Conservation (phyloP, 2,113 vertebrate species). For the Plotosus lineatus region DNA sequence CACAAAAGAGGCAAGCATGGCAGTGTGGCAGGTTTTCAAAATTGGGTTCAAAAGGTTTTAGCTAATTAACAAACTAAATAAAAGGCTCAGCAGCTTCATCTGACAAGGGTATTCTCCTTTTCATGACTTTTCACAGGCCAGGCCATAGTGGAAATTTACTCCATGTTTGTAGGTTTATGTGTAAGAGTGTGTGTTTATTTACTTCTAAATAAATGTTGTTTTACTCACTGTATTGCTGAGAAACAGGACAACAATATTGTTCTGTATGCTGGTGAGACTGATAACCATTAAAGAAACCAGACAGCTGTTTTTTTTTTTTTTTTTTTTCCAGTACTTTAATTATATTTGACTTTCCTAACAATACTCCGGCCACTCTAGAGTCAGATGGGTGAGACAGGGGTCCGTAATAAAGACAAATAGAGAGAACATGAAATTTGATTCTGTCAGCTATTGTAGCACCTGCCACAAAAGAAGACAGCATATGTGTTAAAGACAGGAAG, state of each 20-base stretch:
- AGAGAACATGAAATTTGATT: slow-evolving; percentile 73
- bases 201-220: slow-evolving; percentile 16
- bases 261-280: slow-evolving; percentile 23
- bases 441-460: slow-evolving; percentile 66
- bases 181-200: slow-evolving; percentile 45
- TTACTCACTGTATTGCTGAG: background rate
- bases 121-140: slow-evolving; percentile 38
- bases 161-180: slow-evolving; percentile 27
- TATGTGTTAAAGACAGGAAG: slow-evolving; percentile 13
- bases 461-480: slow-evolving; percentile 48
- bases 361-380: slow-evolving; percentile 55
- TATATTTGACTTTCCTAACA: slow-evolving; percentile 64
- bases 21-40: slow-evolving; percentile 69
- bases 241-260: background rate
- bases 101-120: slow-evolving; percentile 52
- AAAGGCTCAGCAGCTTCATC: slow-evolving; percentile 64
- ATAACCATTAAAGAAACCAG: slow-evolving; percentile 41
- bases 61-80: slow-evolving; percentile 79
- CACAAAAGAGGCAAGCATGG: slow-evolving; percentile 65
- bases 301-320: slow-evolving; percentile 50
- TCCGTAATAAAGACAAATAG: slow-evolving; percentile 77
- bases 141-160: slow-evolving; percentile 25
- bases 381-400: slow-evolving; percentile 69
- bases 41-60: slow-evolving; percentile 77
- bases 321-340: slow-evolving; percentile 62